phyloP scores from a whole-genome alignment of 1,140 invertebrate genomes.

The Trialeurodes vaporariorum region DNA sequence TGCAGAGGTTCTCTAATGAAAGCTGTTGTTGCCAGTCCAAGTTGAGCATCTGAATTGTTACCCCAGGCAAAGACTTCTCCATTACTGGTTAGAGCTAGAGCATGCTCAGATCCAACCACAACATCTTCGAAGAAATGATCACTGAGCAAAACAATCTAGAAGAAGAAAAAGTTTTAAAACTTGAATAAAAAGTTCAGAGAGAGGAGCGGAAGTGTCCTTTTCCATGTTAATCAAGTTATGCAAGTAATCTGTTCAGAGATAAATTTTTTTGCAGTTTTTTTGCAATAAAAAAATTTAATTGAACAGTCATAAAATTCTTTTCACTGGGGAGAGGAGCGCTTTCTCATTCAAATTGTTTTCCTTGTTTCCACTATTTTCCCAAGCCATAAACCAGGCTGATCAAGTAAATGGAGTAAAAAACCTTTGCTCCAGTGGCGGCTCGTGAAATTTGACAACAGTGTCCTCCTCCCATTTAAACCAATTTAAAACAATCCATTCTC shows the following conservation, averaged over 20 bases:
- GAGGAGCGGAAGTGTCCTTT: too few relatives aligned
- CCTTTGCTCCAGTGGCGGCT: too few relatives aligned
- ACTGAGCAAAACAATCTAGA: constrained; percentile 37
- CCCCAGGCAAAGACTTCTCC: constrained; percentile 55
- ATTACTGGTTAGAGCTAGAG: constrained; percentile 42
- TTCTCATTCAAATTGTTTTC: too few relatives aligned
- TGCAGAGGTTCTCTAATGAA: constrained; percentile 43
- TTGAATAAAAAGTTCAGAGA: not conserved
- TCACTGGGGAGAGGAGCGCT: not conserved
- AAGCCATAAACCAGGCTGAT: too few relatives aligned
- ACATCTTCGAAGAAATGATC: constrained; percentile 45
- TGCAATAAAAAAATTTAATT: constrained; percentile 3
- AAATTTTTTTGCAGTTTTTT: not conserved
- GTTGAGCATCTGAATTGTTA: constrained; percentile 48
- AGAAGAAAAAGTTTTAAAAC: constrained; percentile 5
- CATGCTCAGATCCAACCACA: constrained; percentile 49
- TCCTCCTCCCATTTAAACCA: too few relatives aligned
- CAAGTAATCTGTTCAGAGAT: too few relatives aligned
- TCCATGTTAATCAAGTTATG: too few relatives aligned
- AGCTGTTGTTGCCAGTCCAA: constrained; percentile 45
- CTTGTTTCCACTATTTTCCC: too few relatives aligned
- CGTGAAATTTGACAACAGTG: too few relatives aligned
- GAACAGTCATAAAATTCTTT: not conserved
- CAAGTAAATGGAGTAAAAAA: too few relatives aligned
- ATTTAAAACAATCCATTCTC: too few relatives aligned